phyloP scores from a whole-genome alignment of 2,113 vertebrate species.

The Chloropsis cyanopogon region DNA sequence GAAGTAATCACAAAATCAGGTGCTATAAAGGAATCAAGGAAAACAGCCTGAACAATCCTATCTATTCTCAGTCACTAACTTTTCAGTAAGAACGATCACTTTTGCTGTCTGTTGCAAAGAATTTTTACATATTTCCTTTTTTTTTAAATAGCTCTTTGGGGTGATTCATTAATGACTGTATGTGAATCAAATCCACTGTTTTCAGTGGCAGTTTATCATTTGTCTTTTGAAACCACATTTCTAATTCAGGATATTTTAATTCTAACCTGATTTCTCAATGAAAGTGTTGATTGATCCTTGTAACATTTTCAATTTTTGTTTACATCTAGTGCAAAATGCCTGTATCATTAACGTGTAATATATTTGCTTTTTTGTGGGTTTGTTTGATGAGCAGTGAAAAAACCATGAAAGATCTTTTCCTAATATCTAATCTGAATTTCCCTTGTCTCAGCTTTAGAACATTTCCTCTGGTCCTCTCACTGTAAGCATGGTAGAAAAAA shows the following conservation, averaged over 20 bases:
- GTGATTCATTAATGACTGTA: not conserved
- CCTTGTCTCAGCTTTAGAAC: not conserved
- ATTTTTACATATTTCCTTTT: not conserved
- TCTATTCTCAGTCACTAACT: not conserved
- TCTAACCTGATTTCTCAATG: not conserved
- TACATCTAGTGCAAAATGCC: not conserved
- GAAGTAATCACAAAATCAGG: not conserved
- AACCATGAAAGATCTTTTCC: not conserved
- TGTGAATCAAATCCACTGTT: not conserved
- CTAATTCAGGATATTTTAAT: not conserved
- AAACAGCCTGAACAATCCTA: not conserved
- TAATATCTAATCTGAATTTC: not conserved
- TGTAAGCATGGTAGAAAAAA: not conserved
- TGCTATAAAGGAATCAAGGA: not conserved
- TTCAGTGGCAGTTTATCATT: not conserved
- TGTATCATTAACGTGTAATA: not conserved
- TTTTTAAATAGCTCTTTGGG: not conserved
- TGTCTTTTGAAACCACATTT: not conserved
- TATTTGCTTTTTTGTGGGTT: not conserved
- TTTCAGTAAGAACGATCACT: accelerated
- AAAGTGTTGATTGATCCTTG: not conserved
- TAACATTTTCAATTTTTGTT: not conserved
- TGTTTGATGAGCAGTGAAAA: not conserved
- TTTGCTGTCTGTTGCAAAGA: not conserved
- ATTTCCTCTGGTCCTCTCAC: not conserved